phyloP scores from a whole-genome alignment of 2,113 vertebrate genomes.

The Stigmatopora nigra region DNA sequence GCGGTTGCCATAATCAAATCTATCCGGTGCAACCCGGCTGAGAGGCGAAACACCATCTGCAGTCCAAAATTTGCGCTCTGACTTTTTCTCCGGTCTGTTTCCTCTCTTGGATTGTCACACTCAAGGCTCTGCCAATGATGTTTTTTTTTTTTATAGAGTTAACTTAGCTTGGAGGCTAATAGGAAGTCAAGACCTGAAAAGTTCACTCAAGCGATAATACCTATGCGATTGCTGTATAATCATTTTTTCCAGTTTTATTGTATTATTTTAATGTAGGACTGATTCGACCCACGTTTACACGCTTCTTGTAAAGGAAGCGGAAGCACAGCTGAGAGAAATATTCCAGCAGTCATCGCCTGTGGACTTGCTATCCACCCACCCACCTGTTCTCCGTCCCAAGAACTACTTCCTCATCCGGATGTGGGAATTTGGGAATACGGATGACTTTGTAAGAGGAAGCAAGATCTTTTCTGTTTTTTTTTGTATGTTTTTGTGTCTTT shows the following conservation, averaged over 20 bases:
- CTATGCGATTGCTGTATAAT: not conserved
- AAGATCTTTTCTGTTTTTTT: no score
- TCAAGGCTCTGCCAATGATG: constrained; percentile 15
- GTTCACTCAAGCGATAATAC: not conserved
- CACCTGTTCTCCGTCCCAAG: constrained; percentile 55
- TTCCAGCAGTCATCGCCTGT: constrained; percentile 6
- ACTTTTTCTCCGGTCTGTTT: constrained; percentile 49
- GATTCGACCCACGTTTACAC: not conserved
- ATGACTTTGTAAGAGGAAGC: constrained; percentile 43
- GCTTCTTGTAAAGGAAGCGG: not conserved
- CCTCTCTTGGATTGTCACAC: constrained; percentile 43
- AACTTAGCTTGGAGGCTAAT: not conserved
- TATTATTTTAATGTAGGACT: not conserved
- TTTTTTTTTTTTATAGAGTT: constrained; percentile 1
- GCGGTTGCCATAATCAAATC: constrained; percentile 57
- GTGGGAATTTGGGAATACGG: constrained; percentile 52
- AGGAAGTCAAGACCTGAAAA: not conserved
- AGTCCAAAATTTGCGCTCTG: constrained; percentile 44
- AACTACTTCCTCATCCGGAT: constrained; percentile 47
- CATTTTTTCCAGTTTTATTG: not conserved
- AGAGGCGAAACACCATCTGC: constrained; percentile 48
- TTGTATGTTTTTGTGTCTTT: constrained; percentile 16
- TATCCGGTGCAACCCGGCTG: constrained; percentile 44
- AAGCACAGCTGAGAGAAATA: constrained; percentile 2
- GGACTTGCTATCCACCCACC: constrained; percentile 43